Base-by-base conservation (phyloP, 2,797 vertebrate species). In the Choloepus didactylus region DNA sequence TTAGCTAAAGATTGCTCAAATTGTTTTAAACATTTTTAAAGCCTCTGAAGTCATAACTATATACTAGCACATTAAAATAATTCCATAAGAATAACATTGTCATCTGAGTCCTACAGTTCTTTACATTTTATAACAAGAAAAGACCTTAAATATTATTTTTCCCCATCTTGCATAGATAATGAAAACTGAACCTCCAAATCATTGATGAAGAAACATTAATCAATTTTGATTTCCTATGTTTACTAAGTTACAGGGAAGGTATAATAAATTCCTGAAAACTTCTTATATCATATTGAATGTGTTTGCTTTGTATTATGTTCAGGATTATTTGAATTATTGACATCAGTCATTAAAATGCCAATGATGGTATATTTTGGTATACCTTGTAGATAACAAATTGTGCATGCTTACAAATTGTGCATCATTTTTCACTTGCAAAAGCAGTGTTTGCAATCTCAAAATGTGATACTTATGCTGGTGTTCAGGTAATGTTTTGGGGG, bases 171-270 rank as follows among this genome's bases (percentile, higher is more conserved):
- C 9, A 9, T 88, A 83, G 9, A 25, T 86, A 85, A 49, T 88
- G 23, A 88, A 93, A 77, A 56, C 23, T n/a, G 6, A 95, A 69
- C 18, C 6, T 31, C 25, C 41, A 69, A 62, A 85, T 84, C 1
- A 4, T 69, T 91, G 51, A 87, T 92, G 35, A 92, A 88, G 16
- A 62, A 83, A 60, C 46, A 49, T 82, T 51, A 35, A 35, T 35
- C 35, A 72, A 59, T 93, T 95, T 89, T 1, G 31, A 35, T 49
- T 77, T 69, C 2, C 41, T 72, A 21, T 72, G 56, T 79, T 91
- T 54, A 66, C 46, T 88, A 38, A 70, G 3, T 62, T 91, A 80
- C 5, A 59, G 16, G n/a, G 79, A 93, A 79, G 35, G 11, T 64
- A 15, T 66, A 86, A 88, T 76, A 31, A 82, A 69, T 86, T 38